phyloP scores from a whole-genome alignment of 1,140 invertebrate genomes.

The Trissolcus basalis region DNA sequence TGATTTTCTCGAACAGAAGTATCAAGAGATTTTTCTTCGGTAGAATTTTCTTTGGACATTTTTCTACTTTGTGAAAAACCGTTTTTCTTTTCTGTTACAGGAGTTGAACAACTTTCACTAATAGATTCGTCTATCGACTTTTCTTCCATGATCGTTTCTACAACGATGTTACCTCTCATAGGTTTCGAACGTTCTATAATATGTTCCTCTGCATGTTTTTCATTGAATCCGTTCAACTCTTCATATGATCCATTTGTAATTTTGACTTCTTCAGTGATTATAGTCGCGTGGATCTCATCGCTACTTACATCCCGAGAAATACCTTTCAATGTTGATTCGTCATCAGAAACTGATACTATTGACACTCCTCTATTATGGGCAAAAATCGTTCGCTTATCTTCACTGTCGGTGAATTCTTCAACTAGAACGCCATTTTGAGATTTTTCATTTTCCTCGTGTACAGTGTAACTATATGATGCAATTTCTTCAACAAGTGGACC shows the following conservation, averaged over 20 bases:
- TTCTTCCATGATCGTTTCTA: conserved; percentile 75
- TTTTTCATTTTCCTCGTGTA: conserved; percentile 67
- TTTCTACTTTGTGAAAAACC: conserved; percentile 5
- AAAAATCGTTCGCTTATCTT: conserved; percentile 74
- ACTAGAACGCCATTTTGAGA: conserved; percentile 76
- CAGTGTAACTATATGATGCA: conserved; percentile 77
- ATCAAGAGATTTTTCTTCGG: no score
- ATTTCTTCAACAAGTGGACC: conserved; percentile 80
- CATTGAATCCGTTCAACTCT: conserved; percentile 58
- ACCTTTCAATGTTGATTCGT: conserved; percentile 79
- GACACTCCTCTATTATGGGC: conserved; percentile 78
- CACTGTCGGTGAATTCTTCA: conserved; percentile 78
- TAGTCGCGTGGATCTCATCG: conserved; percentile 72
- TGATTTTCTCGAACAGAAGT: background rate
- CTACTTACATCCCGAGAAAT: conserved; percentile 79
- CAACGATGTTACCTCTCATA: conserved; percentile 48
- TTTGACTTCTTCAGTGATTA: conserved; percentile 60
- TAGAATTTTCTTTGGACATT: conserved; percentile 30
- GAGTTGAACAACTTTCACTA: conserved; percentile 25
- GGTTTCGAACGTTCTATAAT: conserved; percentile 59
- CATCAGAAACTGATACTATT: conserved; percentile 81
- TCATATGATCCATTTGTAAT: conserved; percentile 59
- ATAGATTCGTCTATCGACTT: conserved; percentile 77
- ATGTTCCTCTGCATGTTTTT: conserved; percentile 58
- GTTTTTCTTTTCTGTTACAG: conserved; percentile 42